Evolutionary conservation across 2,888 invertebrate species (phyloP), one percentile per base, ranked within the genome.

Genomic region (Tromatobia lineatoria): DNA sequence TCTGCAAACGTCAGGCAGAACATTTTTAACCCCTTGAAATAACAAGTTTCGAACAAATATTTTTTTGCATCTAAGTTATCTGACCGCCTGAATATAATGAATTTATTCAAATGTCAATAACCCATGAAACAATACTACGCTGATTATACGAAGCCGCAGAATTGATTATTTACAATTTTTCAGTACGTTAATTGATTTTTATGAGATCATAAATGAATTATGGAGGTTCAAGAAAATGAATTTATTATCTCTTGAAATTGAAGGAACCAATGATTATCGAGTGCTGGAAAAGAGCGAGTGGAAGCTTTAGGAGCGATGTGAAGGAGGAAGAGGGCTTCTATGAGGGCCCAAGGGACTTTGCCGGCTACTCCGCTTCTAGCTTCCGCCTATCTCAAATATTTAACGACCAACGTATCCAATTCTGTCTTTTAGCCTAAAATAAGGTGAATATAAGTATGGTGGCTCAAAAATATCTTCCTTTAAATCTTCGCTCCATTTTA

Each of bases 321-420:
- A 4, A 25, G 59, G 45, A 20, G 45, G 13, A 45, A 61, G 59
- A 61, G 45, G 18, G 73, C 11, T 47, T 59, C 73, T 29, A 59
- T 25, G 13, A 59, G 83, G 69, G 90, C 91, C 88, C 91, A 20
- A 74, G 90, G 88, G 91, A 90, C 88, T 86, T 42, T 86, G 89
- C 88, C 87, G 86, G 89, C 89, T 88, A 23, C 71, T 15, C 3
- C 45, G 47, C 88, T 91, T 88, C 88, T 87, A 87, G 88, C 87
- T 89, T 88, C 89, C 89, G 87, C 81, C 84, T 88, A 88, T 88
- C 89, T 91, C 91, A 91, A 92, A 92, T 92, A 92, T 92, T 92
- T 91, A 92, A 89, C 59, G 59, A 73, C 88, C 87, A 87, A 88
- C 87, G 88, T 89, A 90, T 92, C 91, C 91, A 91, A 91, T 92